Percentiles rank a stretch among this genome's conserved stretches.
These are phyloP conservation scores for Elmis aenea DNA, from an alignment of 2,888 invertebrate genomes.

Conservation along the genomic window DNA sequence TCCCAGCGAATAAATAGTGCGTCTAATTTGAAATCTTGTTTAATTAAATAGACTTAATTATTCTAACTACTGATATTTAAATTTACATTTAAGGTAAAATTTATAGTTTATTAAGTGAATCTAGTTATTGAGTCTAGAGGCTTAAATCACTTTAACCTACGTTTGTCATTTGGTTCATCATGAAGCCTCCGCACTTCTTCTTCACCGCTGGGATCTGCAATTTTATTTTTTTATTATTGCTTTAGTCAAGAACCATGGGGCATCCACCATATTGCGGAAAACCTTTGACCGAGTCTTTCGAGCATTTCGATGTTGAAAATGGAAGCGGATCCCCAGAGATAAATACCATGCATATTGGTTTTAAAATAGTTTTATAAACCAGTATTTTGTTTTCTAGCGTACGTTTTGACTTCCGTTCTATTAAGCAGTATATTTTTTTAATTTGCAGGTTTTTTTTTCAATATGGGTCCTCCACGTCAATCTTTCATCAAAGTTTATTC, in stretches of 20 bases:
- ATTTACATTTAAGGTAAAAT: no score
- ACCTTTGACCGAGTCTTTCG: slow-evolving; percentile 6
- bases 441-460: no score
- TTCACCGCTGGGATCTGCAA: slow-evolving; percentile 4
- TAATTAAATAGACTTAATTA: no score
- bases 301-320: slow-evolving; percentile 5
- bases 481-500: background rate
- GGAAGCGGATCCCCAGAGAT: slow-evolving; percentile 4
- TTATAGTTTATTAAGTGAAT: no score
- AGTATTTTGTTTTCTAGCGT: slow-evolving; percentile 3
- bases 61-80: no score
- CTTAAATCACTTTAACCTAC: slow-evolving; percentile 4
- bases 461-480: background rate
- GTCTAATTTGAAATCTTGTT: no score
- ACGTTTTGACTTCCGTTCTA: slow-evolving; percentile 5
- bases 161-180: no score
- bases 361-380: slow-evolving; percentile 5
- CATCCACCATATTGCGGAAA: slow-evolving; percentile 5
- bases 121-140: no score
- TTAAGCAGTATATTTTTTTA: slow-evolving; percentile 3
- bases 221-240: slow-evolving; percentile 5
- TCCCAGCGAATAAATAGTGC: no score
- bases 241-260: slow-evolving; percentile 4
- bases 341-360: slow-evolving; percentile 1
- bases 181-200: slow-evolving; percentile 1